A percentile compares a stretch with the other conserved stretches of the same genome.
These are phyloP conservation scores for Rhinoptilus africanus DNA, from an alignment of 2,113 vertebrate species.

Conservation along the genomic window DNA sequence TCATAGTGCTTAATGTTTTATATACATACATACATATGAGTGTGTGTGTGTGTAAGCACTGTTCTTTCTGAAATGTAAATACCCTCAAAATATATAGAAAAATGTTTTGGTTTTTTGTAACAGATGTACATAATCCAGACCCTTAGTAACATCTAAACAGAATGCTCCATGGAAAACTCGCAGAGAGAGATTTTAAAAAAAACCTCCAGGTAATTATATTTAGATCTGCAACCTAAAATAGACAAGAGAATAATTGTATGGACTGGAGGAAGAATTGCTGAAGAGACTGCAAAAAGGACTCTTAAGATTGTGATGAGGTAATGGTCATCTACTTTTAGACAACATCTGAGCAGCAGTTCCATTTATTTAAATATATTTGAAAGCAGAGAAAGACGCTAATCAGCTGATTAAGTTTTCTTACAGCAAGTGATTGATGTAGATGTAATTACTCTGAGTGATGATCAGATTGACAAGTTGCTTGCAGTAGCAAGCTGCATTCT, in stretches of 20 bases:
- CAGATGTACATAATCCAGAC: constrained; percentile 44
- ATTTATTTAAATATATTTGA: constrained; percentile 5
- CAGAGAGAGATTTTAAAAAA: not conserved
- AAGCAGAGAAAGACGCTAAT: constrained; percentile 45
- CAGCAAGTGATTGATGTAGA: not conserved
- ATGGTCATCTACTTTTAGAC: not conserved
- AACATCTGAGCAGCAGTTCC: not conserved
- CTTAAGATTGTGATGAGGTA: not conserved
- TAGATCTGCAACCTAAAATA: constrained; percentile 26
- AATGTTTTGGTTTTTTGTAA: not conserved
- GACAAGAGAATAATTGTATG: not conserved
- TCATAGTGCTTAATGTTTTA: not conserved
- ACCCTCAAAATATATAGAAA: not conserved
- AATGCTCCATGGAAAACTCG: not conserved
- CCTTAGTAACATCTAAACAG: constrained; percentile 21
- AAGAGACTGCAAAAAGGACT: not conserved
- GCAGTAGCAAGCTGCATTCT: not conserved
- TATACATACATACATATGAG: not conserved
- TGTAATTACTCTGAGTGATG: not conserved
- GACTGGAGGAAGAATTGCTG: not conserved
- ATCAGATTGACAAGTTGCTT: constrained; percentile 9
- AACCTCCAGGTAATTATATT: constrained; percentile 22
- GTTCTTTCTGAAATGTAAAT: constrained; percentile 22
- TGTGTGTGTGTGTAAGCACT: not conserved
- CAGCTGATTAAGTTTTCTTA: constrained; percentile 23